Conservation (phyloP, 92 coral and sea anemone genomes). For the Parazoanthus atlanticus region DNA sequence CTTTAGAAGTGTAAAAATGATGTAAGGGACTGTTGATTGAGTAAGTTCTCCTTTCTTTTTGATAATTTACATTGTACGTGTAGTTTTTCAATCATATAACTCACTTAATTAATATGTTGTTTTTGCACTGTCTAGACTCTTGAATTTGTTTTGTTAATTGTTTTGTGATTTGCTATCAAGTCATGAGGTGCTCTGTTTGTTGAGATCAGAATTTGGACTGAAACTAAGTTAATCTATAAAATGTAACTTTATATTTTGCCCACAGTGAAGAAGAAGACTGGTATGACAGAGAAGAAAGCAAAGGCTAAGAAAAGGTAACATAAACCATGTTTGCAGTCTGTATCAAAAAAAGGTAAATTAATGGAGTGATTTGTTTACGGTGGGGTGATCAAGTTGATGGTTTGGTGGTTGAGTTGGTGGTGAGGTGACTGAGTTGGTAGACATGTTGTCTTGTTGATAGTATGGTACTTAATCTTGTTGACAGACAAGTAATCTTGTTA, state of each 20-base stretch:
- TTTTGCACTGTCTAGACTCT: too few species aligned
- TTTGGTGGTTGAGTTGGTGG: not conserved
- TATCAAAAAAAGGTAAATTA: too few species aligned
- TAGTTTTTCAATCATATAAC: too few species aligned
- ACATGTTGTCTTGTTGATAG: not conserved
- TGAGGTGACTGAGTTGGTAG: not conserved
- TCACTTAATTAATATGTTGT: too few species aligned
- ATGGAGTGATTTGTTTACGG: too few species aligned
- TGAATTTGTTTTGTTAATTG: too few species aligned
- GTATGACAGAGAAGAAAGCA: not conserved
- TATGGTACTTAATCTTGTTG: not conserved
- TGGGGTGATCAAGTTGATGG: not conserved
- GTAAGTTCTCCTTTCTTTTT: too few species aligned
- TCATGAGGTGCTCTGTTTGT: not conserved
- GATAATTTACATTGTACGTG: too few species aligned
- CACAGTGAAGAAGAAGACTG: not conserved
- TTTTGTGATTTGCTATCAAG: not conserved
- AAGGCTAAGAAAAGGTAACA: conserved; percentile 5
- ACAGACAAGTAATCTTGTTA: not conserved
- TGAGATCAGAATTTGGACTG: too few species aligned
- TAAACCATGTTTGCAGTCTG: too few species aligned
- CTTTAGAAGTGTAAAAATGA: too few species aligned
- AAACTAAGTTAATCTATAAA: not conserved
- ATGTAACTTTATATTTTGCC: not conserved
- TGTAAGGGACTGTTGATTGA: too few species aligned